These are phyloP conservation scores for Garra rufa DNA, from an alignment of 2,113 vertebrate genomes.

Conservation along the genomic window DNA sequence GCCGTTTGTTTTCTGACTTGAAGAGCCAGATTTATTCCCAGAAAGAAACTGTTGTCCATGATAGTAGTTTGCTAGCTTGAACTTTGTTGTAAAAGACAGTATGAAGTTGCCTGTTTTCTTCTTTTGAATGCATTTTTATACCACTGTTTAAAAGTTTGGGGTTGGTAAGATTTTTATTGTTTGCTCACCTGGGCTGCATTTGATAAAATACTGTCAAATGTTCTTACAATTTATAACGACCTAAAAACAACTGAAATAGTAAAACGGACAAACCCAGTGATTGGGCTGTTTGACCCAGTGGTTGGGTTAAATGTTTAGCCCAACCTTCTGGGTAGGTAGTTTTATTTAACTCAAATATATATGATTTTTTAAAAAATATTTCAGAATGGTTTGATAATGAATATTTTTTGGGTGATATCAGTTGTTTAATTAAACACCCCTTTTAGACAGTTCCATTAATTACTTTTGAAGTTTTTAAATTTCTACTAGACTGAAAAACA, in stretches of 20 bases:
- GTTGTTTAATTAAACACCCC: background rate
- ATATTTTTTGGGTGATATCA: background rate
- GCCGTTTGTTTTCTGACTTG: conserved; percentile 1
- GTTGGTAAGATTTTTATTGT: background rate
- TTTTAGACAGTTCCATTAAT: background rate
- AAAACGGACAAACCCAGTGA: too few species aligned
- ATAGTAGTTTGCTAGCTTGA: background rate
- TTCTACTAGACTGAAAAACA: background rate
- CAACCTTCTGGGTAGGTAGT: too few species aligned
- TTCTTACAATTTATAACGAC: background rate
- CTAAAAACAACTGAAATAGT: too few species aligned
- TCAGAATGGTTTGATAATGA: background rate
- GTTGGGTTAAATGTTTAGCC: too few species aligned
- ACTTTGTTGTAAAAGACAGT: background rate
- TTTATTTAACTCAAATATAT: too few species aligned
- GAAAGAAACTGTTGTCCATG: background rate
- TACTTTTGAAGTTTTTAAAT: background rate
- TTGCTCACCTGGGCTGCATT: background rate
- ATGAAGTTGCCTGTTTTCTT: too few species aligned
- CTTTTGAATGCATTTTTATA: background rate
- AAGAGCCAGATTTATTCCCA: background rate
- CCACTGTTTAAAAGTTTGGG: background rate
- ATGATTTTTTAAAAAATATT: too few species aligned
- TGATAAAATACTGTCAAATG: background rate
- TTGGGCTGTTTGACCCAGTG: too few species aligned